A percentile compares a stretch with the other conserved stretches of the same genome.
Evolutionary conservation across 2,797 vertebrate genomes (phyloP).

Genomic region (Cirrhinus molitorella): DNA sequence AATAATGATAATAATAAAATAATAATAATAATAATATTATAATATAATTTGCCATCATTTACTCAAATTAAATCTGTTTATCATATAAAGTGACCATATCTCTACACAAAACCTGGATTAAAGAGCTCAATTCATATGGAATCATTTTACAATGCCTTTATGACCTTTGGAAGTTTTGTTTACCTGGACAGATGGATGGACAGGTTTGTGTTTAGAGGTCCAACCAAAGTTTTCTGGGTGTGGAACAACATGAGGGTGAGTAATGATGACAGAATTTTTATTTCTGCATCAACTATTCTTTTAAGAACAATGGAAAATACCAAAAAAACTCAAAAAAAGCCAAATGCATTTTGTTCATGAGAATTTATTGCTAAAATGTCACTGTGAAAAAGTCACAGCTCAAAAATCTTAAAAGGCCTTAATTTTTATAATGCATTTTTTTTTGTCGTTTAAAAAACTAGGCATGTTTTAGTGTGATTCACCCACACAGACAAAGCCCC

Average conservation of each 20-base stretch:
- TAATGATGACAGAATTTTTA: neutral
- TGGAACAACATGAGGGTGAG: neutral
- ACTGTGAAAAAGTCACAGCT: neutral
- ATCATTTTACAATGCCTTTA: neutral
- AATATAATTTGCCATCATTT: neutral
- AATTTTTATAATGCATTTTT: neutral
- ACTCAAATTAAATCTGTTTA: neutral
- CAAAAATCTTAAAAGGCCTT: neutral
- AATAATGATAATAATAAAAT: no score
- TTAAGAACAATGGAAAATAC: neutral
- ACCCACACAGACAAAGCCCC: constrained; percentile 54
- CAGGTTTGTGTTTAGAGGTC: neutral
- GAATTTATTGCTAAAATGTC: neutral
- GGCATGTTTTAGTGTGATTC: constrained; percentile 12
- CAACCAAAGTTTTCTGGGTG: neutral
- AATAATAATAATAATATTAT: no score
- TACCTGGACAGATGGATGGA: neutral
- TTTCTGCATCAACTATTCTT: neutral
- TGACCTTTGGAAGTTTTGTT: neutral
- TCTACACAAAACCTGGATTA: neutral
- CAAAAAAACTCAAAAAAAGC: no score
- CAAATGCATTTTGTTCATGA: neutral
- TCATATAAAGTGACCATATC: neutral
- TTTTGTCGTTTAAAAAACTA: neutral
- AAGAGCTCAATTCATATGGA: neutral